Evolutionary conservation across 1,140 invertebrate genomes (phyloP), one percentile per base, ranked within the genome.

Genomic region (Phthorimaea operculella): DNA sequence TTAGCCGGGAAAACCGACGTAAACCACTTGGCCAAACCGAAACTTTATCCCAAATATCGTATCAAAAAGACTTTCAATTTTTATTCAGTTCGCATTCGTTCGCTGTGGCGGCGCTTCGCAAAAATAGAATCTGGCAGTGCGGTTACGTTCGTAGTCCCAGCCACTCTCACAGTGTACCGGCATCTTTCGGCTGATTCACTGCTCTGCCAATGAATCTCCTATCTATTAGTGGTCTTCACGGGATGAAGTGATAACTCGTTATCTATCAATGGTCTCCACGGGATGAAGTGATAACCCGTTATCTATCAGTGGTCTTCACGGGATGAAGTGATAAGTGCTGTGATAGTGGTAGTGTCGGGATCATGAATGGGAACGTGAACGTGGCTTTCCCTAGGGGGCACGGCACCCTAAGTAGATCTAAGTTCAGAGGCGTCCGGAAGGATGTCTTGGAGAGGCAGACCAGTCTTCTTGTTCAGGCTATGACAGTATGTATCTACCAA

Each of bases 341-440:
- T 52, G 50, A 12, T 33, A 55, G 54, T 52, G 50, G 60, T 62
- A 60, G 49, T 60, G 48, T 47, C 50, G 44, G 21, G 76, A n/a
- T 60, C 48, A 85, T 86, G 83, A 84, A 82, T 59, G 82, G 82
- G 10, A 83, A 59, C 54, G 74, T 70, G 34, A 84, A 79, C 15
- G 59, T 84, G 42, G 6, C 21, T 28, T 4, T 28, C 2, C 2
- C 21, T 28, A 28, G 21, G 21, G 21, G 21, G 21, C 2, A 28
- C 6, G 88, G 62, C 89, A 89, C 66, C 21, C 21, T 28, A 4
- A 28, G 21, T 28, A 28, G 21, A 28, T 28, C 21, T 28, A 88
- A 86, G 64, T 93, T 93, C 76, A 88, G 92, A 57, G 92, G 92
- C 36, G 83, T 94, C n/a, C 92, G 91, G 61, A 93, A 92, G 74